Evolutionary conservation across 2,113 vertebrate species (phyloP), one percentile per base, ranked within the genome.

Genomic region (cattle (Bos taurus)): DNA sequence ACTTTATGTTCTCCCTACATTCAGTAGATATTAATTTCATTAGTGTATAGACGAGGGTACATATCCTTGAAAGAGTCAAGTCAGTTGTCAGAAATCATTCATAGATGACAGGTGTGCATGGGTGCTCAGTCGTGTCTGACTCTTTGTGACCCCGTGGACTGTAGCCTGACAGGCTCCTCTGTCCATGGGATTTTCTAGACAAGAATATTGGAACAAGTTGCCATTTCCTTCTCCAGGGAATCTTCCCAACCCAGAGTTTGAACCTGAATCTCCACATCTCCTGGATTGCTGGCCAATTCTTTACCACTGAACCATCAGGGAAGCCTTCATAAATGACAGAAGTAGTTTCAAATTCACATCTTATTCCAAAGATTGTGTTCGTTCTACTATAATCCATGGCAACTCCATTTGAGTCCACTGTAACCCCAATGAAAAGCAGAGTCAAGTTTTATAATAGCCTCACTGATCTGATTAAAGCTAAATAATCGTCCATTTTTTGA

Each of bases 401-500:
- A 81, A 50, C 33, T 82, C 25, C 60, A 64, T 59, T 17, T 48
- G 82, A 97, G 50, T 67, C 36, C 14, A 5, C 52, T 7, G 6
- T 43, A n/a, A 64, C 33, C 43, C 25, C 14, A 3, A 59, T 16
- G 57, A 74, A 93, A 95, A 94, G 40, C 26, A 95, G 85, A 94
- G 80, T 43, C 28, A 91, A 64, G 57, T 46, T 74, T 95, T 81
- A 16, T 59, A 90, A 74, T 6, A 95, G 67, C 30, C 59, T 93
- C 33, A 84, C 30, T 88, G 1, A 64, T 96, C 56, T 95, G 67
- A 74, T 60, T 77, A 95, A 84, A 91, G 33, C 62, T 21, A 1
- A 91, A 83, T 83, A 95, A 92, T 95, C 36, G 56, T 33, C 59
- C 33, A 89, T 90, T 78, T 95, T 71, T 92, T 88, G 36, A 93